Evolutionary conservation across 2,797 vertebrate genomes (phyloP), one percentile per base, ranked within the genome.

Genomic region (Discoglossus pictus): DNA sequence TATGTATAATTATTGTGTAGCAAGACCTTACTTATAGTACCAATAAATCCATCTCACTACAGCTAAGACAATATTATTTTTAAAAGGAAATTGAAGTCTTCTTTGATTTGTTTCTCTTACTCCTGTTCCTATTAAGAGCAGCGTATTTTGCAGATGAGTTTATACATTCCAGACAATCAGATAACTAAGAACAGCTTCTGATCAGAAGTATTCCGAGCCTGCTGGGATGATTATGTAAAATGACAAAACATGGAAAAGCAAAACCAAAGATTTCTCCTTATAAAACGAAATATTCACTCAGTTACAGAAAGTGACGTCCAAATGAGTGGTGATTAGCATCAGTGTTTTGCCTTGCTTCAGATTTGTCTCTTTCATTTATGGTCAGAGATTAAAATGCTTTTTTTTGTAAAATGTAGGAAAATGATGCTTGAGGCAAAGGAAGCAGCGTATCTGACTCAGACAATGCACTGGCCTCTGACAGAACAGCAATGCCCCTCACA

Each of bases 101-200:
- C 12, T 52, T 35, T 61, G 34, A 68, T 52, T 68, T 51, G 65
- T 52, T 60, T 42, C 18, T 52, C 44, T 59, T 50, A 6, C 54
- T 58, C 39, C 7, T 48, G 43, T 51, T 48, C 50, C 44, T 68
- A 68, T 52, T 53, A 61, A 56, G 36, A 36, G 12, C 53, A 24
- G 43, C 42, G 43, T 68, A n/a, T 17, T 9, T 31, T 64, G 21
- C 5, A 51, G 43, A 50, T 43, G 31, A 31, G 13, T 53, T 43
- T 67, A 18, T 55, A 23, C 56, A 68, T 68, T 35, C 56, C 65
- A 68, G 56, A 54, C 48, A 47, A 54, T 35, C 56, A 68, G 38
- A 68, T 68, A 68, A 61, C 31, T 36, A 36, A 40, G 31, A 55
- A 31, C 50, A 23, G 58, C 51, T 54, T 55, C 50, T 69, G 34